These are phyloP conservation scores for Cephus cinctus DNA, from an alignment of 1,140 invertebrate genomes.

Conservation along the genomic window DNA sequence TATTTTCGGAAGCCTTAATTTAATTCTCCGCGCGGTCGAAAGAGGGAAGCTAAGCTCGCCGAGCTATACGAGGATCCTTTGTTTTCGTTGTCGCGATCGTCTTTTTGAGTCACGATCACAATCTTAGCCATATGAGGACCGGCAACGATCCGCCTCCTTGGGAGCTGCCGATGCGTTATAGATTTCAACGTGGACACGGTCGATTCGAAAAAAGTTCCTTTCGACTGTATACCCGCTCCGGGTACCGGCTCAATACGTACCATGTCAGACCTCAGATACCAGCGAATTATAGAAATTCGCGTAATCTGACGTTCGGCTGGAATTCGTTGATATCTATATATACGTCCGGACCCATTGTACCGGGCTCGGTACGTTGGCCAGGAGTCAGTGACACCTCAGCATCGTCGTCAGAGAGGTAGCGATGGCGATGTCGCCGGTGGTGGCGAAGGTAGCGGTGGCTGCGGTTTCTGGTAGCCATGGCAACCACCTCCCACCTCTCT, in stretches of 20 bases:
- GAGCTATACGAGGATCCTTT: conserved; percentile 31
- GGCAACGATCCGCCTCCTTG: conserved; percentile 27
- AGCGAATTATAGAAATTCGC: too few relatives aligned
- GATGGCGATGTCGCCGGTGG: too few relatives aligned
- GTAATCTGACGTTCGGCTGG: conserved; percentile 14
- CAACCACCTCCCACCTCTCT: conserved; percentile 36
- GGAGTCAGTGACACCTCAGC: conserved; percentile 56
- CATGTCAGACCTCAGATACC: too few relatives aligned
- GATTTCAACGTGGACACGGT: too few relatives aligned
- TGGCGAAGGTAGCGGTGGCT: conserved; percentile 35
- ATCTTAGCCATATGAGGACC: not conserved
- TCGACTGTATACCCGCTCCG: too few relatives aligned
- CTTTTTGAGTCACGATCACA: conserved; percentile 34
- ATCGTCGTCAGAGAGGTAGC: too few relatives aligned
- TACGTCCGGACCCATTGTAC: conserved; percentile 11
- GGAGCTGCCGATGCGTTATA: conserved; percentile 28
- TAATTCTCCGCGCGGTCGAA: conserved; percentile 31
- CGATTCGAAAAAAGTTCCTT: too few relatives aligned
- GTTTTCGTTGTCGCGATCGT: conserved; percentile 31
- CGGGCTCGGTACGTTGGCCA: conserved; percentile 23
- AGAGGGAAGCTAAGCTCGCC: conserved; percentile 19
- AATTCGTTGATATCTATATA: conserved; percentile 4
- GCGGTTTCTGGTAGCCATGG: conserved; percentile 53
- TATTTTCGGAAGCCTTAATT: conserved; percentile 46
- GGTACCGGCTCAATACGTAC: too few relatives aligned